Conservation (phyloP, 2,113 vertebrate species). For the Galeopterus variegatus region DNA sequence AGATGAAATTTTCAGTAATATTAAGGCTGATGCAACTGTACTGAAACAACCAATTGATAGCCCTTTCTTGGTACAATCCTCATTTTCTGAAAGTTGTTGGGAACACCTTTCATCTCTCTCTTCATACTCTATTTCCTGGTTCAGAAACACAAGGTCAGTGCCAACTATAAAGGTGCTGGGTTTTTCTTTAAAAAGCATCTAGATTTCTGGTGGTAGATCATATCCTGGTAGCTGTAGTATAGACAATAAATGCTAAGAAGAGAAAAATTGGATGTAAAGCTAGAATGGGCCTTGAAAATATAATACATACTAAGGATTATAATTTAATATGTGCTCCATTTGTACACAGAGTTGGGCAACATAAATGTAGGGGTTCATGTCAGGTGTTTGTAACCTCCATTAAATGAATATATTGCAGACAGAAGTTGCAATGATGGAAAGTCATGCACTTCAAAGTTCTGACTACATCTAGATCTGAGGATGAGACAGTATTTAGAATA, state of each 20-base stretch:
- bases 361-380: neutral
- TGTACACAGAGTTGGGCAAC: neutral
- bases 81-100: conserved; percentile 72
- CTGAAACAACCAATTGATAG: conserved; percentile 57
- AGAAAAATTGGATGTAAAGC: conserved; percentile 36
- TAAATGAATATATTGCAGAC: neutral
- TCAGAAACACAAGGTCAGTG: conserved; percentile 75
- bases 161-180: conserved; percentile 65
- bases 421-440: conserved; percentile 24
- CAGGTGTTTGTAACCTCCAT: conserved; percentile 10
- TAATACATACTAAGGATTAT: conserved; percentile 44
- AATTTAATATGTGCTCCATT: conserved; percentile 51
- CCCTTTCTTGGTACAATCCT: conserved; percentile 62
- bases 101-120: conserved; percentile 76
- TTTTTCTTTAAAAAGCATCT: conserved; percentile 27
- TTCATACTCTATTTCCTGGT: conserved; percentile 72
- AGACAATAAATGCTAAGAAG: conserved; percentile 56
- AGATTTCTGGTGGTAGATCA: conserved; percentile 54
- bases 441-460: neutral
- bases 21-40: conserved; percentile 63
- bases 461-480: neutral
- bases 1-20: conserved; percentile 27
- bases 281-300: conserved; percentile 66
- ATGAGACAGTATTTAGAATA: neutral
- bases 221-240: conserved; percentile 37